These are phyloP conservation scores for Martes martes DNA, from an alignment of 2,113 vertebrate species.

Conservation along the genomic window DNA sequence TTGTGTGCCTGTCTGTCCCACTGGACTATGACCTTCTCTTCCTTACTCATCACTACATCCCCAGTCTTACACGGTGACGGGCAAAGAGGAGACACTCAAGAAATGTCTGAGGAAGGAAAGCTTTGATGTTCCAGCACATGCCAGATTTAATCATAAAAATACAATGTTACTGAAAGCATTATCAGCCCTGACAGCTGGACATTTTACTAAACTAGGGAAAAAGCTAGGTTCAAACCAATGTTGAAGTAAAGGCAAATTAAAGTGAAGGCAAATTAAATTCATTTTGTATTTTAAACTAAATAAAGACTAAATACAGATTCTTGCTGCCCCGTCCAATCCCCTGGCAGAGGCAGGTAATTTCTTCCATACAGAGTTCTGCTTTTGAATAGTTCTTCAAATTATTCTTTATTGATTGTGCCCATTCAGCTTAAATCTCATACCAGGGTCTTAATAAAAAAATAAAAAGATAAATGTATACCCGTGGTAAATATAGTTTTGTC, in stretches of 20 bases:
- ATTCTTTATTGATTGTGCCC: background rate
- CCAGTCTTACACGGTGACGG: background rate
- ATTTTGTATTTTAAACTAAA: background rate
- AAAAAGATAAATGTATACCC: background rate
- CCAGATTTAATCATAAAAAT: background rate
- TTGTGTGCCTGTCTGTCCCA: fast-evolving
- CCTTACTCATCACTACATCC: background rate
- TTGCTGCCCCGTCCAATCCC: background rate
- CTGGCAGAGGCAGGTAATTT: background rate
- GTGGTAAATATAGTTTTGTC: background rate
- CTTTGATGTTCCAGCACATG: background rate
- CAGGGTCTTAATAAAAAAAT: background rate
- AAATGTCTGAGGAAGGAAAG: background rate
- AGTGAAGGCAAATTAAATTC: background rate
- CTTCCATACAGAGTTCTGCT: background rate
- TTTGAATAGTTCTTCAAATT: background rate
- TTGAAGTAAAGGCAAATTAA: background rate
- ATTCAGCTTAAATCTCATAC: background rate
- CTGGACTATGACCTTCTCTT: background rate
- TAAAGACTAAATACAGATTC: background rate
- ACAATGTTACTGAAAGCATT: background rate
- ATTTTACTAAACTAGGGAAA: constrained; percentile 11
- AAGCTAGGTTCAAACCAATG: background rate
- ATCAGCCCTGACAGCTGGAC: background rate
- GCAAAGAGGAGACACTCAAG: background rate